A percentile compares a stretch with the other conserved stretches of the same genome.
Evolutionary conservation across 2,797 vertebrate genomes (phyloP).

Genomic region (Karalla daura): DNA sequence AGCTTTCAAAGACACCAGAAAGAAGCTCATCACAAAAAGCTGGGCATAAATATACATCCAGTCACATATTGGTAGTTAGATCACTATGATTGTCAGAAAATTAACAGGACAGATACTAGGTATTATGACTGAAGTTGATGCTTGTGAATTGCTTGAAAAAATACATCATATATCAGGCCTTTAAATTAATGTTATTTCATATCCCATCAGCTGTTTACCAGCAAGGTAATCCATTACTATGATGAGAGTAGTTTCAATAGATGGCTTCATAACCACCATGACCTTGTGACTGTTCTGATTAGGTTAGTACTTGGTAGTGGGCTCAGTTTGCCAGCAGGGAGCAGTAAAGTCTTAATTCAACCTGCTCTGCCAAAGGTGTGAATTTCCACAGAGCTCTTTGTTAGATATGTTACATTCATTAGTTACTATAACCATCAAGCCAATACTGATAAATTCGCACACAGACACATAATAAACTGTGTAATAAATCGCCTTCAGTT

Average conservation of each 20-base stretch:
- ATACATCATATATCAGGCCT: not conserved
- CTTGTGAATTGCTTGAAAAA: not conserved
- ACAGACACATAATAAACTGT: not conserved
- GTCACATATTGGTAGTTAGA: constrained; percentile 19
- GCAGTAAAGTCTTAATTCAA: constrained; percentile 38
- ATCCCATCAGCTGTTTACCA: not conserved
- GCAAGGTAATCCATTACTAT: not conserved
- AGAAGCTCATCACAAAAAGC: no score
- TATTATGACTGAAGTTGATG: no score
- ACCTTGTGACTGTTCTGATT: not conserved
- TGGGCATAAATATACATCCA: no score
- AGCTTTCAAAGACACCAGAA: no score
- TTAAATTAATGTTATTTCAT: not conserved
- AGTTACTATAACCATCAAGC: not conserved
- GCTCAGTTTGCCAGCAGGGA: constrained; percentile 56
- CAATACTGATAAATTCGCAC: constrained; percentile 2
- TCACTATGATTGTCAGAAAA: constrained; percentile 34
- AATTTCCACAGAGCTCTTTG: constrained; percentile 8
- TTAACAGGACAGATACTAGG: no score
- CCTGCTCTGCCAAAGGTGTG: not conserved
- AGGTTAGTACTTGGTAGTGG: not conserved
- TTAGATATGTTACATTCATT: no score
- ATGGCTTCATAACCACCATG: not conserved
- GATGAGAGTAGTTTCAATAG: not conserved
- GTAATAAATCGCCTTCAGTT: constrained; percentile 1